These are phyloP conservation scores for Corvus cornix DNA, from an alignment of 2,113 vertebrate species.

Conservation along the genomic window DNA sequence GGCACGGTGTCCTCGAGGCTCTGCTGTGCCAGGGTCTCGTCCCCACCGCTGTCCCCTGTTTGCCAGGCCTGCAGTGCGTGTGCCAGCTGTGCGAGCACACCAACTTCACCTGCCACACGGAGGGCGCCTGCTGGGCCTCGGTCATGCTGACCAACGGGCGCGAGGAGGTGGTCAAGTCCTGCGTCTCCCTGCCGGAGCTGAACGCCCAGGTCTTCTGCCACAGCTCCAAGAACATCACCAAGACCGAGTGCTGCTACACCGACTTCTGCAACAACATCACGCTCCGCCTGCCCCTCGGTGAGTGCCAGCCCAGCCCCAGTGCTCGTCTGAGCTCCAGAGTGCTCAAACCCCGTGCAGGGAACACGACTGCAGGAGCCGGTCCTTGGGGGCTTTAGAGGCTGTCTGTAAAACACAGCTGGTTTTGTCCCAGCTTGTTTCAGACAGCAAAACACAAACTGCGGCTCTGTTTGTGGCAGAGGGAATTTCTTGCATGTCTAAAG, in stretches of 20 bases:
- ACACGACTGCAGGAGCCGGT: accelerated
- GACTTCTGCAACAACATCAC: slow-evolving; percentile 98
- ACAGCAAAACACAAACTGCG: no score
- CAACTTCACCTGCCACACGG: slow-evolving; percentile 92
- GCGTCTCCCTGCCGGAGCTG: slow-evolving; percentile 86
- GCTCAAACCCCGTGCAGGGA: accelerated
- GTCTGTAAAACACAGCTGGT: accelerated
- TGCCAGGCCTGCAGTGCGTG: slow-evolving; percentile 88
- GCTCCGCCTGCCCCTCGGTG: slow-evolving; percentile 84
- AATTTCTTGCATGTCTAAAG: background rate
- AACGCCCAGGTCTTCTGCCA: slow-evolving; percentile 93
- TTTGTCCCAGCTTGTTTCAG: background rate
- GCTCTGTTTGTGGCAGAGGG: background rate
- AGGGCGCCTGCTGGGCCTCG: slow-evolving; percentile 93
- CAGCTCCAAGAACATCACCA: slow-evolving; percentile 90
- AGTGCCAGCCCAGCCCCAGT: background rate
- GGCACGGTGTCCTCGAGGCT: accelerated
- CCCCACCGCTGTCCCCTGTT: background rate
- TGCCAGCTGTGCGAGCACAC: slow-evolving; percentile 88
- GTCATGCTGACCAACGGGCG: slow-evolving; percentile 91
- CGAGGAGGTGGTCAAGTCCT: slow-evolving; percentile 88
- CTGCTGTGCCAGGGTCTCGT: accelerated
- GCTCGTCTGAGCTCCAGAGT: background rate
- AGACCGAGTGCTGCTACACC: slow-evolving; percentile 93
- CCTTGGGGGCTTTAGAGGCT: accelerated